A percentile compares a stretch with the other conserved stretches of the same genome.
Evolutionary conservation across 2,888 invertebrate genomes (phyloP).

Genomic region (Xestoiulus laeticollis): DNA sequence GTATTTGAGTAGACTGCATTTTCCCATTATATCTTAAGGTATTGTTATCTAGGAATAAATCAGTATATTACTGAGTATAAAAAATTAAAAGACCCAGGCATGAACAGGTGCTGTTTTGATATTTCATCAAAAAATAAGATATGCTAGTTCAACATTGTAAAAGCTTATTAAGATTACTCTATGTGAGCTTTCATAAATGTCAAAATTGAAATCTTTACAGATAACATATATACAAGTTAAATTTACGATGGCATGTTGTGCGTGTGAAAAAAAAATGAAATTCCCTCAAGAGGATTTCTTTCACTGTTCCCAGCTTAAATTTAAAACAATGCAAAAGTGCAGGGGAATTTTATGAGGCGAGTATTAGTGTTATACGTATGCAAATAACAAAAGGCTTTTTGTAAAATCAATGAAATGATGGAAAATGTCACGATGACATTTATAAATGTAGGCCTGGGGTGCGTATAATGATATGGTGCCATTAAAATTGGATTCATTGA

Average conservation of each 20-base stretch:
- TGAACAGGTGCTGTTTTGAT: neutral
- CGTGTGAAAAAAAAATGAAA: neutral
- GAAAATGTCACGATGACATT: slow-evolving; percentile 24
- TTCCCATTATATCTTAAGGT: neutral
- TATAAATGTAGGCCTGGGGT: neutral
- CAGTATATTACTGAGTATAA: neutral
- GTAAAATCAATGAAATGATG: neutral
- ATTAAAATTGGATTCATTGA: neutral
- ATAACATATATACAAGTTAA: neutral
- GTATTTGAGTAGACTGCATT: neutral
- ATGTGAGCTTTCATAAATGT: neutral
- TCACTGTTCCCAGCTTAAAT: neutral
- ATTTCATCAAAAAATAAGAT: neutral
- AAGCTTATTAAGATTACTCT: neutral
- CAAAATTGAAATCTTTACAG: neutral
- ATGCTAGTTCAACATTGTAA: neutral
- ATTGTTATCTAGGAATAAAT: neutral
- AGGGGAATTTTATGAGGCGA: neutral
- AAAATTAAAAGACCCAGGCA: neutral
- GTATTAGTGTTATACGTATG: neutral
- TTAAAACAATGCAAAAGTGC: neutral
- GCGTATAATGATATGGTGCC: neutral
- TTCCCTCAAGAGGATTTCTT: neutral
- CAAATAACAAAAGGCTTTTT: neutral
- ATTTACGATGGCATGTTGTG: neutral